Base-by-base conservation (phyloP, 1,140 invertebrate genomes). In the Sarcophaga bullata region DNA sequence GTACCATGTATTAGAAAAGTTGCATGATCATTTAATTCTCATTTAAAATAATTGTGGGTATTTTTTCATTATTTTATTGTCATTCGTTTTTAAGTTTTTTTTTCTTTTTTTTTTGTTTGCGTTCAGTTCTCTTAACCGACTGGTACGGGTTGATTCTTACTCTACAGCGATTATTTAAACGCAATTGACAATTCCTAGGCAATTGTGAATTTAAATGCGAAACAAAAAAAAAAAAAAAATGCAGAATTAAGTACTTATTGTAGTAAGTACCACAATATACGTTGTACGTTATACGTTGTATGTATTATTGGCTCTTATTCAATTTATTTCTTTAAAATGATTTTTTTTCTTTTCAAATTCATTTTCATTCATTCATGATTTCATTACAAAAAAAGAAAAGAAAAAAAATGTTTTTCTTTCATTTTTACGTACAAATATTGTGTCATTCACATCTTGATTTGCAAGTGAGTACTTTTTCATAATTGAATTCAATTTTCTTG, bases 11-110 rank as follows among this genome's bases (percentile, higher is more conserved):
- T 37, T 37, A 37, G 25, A n/a, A 58, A 58, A 15, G 13, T 58
- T 58, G 62, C 62, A 68, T 68, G 62, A 68, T 25, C 62, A 68
- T 68, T 68, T 19, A 68, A 68, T 17, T 25, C 62, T 25, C 54
- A 58, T 68, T 68, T 25, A 68, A 68, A 68, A 68, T 68, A 68
- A 68, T 68, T 68, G 62, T 68, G 62, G n/a, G 17, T 68, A 68
- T 58, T 58, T 58, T 58, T 37, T 37, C 15, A 58, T 58, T n/a
- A 58, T 58, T 58, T 58, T 58, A 58, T 58, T 58, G 54, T 58
- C 54, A 58, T 58, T 58, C n/a, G n/a, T 58, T 58, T 0, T n/a
- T n/a, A n/a, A n/a, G n/a, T n/a, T n/a, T n/a, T n/a, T n/a, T n/a
- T n/a, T n/a, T n/a, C n/a, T n/a, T n/a, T 37, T 37, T 37, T 37